Conservation (phyloP, 2,888 invertebrate genomes). For the Torymus texanus region DNA sequence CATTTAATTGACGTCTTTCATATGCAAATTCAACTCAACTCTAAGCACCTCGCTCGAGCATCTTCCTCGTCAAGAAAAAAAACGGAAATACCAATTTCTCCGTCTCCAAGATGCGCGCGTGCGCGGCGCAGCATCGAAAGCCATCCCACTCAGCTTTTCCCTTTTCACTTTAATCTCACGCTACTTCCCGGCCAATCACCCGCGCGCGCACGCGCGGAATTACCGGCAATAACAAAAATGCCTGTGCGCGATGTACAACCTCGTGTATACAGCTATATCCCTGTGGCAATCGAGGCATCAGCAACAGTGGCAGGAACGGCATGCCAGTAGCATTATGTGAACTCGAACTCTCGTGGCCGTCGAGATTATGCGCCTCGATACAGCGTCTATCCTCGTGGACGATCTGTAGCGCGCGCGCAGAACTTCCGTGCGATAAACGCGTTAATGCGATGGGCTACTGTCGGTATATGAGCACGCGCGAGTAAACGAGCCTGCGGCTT, state of each 20-base stretch:
- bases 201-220: background rate
- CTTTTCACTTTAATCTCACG: too few species aligned
- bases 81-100: too few species aligned
- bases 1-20: background rate
- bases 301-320: background rate
- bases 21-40: background rate
- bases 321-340: constrained; percentile 25
- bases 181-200: background rate
- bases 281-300: too few species aligned
- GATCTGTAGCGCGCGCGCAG: constrained; percentile 27
- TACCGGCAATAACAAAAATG: background rate
- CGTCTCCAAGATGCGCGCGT: too few species aligned
- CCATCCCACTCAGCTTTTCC: too few species aligned
- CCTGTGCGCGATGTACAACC: background rate
- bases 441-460: background rate
- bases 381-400: constrained; percentile 14
- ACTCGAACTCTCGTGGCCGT: constrained; percentile 27
- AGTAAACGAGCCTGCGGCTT: too few species aligned
- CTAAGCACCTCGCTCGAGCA: too few species aligned
- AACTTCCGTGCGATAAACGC: constrained; percentile 20
- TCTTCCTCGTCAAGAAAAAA: too few species aligned
- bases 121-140: too few species aligned
- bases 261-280: too few species aligned
- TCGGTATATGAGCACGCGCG: too few species aligned
- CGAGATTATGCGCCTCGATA: constrained; percentile 19